A percentile compares a stretch with the other conserved stretches of the same genome.
Conservation (phyloP, 2,113 vertebrate species). For the Alaudala cheleensis region DNA sequence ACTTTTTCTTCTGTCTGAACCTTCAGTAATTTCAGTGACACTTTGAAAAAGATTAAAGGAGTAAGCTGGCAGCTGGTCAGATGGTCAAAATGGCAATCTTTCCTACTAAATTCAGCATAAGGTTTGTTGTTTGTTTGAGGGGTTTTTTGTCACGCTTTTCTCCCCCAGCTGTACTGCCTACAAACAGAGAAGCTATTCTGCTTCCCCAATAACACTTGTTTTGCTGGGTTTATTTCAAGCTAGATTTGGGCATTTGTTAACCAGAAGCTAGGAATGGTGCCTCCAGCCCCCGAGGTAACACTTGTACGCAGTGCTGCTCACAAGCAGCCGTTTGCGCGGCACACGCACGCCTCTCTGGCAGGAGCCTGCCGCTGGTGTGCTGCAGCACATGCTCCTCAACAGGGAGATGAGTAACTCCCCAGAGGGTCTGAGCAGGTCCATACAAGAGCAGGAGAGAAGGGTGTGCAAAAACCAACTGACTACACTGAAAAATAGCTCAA, state of each 20-base stretch:
- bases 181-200: background rate
- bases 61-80: slow-evolving; percentile 55
- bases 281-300: background rate
- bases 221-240: background rate
- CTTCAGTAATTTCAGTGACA: slow-evolving; percentile 61
- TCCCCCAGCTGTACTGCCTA: background rate
- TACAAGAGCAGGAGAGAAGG: background rate
- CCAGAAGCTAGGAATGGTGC: background rate
- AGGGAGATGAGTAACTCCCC: background rate
- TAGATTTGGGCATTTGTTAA: background rate
- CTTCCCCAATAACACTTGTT: background rate
- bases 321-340: fast-evolving
- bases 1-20: slow-evolving; percentile 58
- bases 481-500: background rate
- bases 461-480: background rate
- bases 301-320: background rate
- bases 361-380: background rate
- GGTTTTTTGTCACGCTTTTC: background rate
- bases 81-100: slow-evolving; percentile 43
- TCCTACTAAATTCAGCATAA: background rate
- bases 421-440: background rate
- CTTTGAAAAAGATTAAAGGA: slow-evolving; percentile 75
- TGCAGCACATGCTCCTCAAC: background rate
- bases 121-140: background rate
- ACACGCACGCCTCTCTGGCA: background rate